phyloP scores from a whole-genome alignment of 2,113 vertebrate species.

The Phodopus roborovskii region DNA sequence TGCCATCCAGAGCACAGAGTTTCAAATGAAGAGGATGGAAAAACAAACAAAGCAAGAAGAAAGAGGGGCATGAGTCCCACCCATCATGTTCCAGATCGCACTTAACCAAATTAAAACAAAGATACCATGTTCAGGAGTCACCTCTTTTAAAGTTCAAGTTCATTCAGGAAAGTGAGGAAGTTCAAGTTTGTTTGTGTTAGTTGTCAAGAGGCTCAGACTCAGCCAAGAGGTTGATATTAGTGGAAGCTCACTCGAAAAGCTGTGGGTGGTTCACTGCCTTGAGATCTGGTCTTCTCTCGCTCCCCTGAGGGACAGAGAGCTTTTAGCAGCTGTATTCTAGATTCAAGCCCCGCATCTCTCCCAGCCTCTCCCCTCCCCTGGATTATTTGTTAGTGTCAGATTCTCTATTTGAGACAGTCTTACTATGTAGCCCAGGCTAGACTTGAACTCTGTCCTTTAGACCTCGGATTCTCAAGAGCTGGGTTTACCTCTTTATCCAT shows the following conservation, averaged over 20 bases:
- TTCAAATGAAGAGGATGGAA: constrained; percentile 64
- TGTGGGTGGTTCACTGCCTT: not conserved
- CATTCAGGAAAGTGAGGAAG: not conserved
- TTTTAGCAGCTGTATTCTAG: not conserved
- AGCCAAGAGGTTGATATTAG: not conserved
- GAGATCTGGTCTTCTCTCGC: not conserved
- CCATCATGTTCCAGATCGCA: fast-evolving
- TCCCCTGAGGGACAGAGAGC: not conserved
- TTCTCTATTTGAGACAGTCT: not conserved
- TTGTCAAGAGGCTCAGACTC: not conserved
- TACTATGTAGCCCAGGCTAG: not conserved
- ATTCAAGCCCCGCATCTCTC: not conserved
- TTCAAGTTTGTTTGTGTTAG: not conserved
- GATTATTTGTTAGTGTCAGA: not conserved
- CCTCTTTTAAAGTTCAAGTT: not conserved
- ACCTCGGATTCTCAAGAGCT: not conserved
- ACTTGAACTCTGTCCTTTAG: not conserved
- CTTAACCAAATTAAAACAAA: not conserved
- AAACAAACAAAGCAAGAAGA: not conserved
- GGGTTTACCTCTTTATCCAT: not conserved
- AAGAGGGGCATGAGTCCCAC: fast-evolving
- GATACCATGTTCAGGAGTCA: fast-evolving
- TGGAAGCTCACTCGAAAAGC: not conserved
- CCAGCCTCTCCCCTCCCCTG: too few species aligned
- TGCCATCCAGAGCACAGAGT: constrained; percentile 52